Conservation (phyloP, 2,888 invertebrate genomes). For the Mayetiola destructor region DNA sequence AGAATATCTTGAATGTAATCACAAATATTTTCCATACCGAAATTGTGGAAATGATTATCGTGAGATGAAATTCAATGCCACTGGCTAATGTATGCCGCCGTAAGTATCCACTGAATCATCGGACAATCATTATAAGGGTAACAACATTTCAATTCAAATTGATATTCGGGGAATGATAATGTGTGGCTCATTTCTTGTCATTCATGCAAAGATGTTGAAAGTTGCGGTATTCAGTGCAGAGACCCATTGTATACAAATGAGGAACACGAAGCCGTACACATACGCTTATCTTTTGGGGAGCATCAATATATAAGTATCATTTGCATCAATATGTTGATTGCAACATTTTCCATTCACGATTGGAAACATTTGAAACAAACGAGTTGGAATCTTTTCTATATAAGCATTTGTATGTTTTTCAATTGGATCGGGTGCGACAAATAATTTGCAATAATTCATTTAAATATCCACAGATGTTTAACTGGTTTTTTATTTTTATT, state of each 20-base stretch:
- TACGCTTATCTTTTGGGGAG: slow-evolving; percentile 65
- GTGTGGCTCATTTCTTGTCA: slow-evolving; percentile 21
- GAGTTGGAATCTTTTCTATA: slow-evolving; percentile 83
- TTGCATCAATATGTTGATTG: slow-evolving; percentile 68
- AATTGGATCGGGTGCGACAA: slow-evolving; percentile 79
- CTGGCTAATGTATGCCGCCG: slow-evolving; percentile 67
- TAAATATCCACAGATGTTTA: too few species aligned
- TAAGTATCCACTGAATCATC: slow-evolving; percentile 67
- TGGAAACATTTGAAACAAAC: slow-evolving; percentile 81
- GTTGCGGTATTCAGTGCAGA: slow-evolving; percentile 79
- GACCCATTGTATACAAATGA: slow-evolving; percentile 71
- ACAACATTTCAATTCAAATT: too few species aligned
- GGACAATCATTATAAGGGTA: slow-evolving; percentile 60
- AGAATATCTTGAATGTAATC: slow-evolving; percentile 71
- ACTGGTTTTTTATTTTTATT: too few species aligned
- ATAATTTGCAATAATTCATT: too few species aligned
- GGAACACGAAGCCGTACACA: slow-evolving; percentile 75
- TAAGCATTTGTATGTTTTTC: slow-evolving; percentile 79
- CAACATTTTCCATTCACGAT: slow-evolving; percentile 88
- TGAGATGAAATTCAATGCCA: slow-evolving; percentile 75
- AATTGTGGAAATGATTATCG: slow-evolving; percentile 68
- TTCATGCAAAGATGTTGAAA: slow-evolving; percentile 52
- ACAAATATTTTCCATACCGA: slow-evolving; percentile 55
- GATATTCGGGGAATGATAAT: too few species aligned
- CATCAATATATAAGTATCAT: slow-evolving; percentile 57